Evolutionary conservation across 2,113 vertebrate species (phyloP).

Genomic region (Chiloscyllium plagiosum): DNA sequence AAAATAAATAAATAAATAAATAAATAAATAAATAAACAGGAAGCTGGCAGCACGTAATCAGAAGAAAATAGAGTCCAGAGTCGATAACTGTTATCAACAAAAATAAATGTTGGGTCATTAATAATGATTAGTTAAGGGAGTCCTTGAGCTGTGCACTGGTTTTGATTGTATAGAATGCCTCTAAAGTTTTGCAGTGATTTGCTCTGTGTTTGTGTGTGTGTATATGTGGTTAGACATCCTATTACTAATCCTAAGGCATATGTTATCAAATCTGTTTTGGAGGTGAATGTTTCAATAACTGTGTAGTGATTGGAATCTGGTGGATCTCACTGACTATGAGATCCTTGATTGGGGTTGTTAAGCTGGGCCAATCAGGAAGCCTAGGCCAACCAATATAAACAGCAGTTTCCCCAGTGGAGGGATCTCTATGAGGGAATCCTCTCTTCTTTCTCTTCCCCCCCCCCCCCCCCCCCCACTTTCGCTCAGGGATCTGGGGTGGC

Average conservation of each 20-base stretch:
- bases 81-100: background rate
- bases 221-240: background rate
- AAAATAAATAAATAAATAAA: too few relatives aligned
- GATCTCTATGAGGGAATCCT: too few relatives aligned
- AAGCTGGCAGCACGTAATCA: background rate
- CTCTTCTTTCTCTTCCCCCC: too few relatives aligned
- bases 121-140: background rate
- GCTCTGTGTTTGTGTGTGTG: background rate
- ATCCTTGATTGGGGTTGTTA: too few relatives aligned
- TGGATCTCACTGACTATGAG: too few relatives aligned
- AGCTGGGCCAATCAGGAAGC: too few relatives aligned
- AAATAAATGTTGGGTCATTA: background rate
- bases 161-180: background rate
- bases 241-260: background rate
- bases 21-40: too few relatives aligned
- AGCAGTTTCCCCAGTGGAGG: too few relatives aligned
- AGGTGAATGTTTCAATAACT: background rate
- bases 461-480: too few relatives aligned
- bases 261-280: background rate
- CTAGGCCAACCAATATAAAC: too few relatives aligned
- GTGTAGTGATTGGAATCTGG: too few relatives aligned
- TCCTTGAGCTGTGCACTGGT: background rate
- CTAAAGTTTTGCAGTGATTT: background rate
- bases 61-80: background rate
- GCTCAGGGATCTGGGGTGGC: too few relatives aligned